Percentiles rank a stretch among this genome's conserved stretches.
Conservation (phyloP, 1,140 invertebrate species). For the Papilio helenus region DNA sequence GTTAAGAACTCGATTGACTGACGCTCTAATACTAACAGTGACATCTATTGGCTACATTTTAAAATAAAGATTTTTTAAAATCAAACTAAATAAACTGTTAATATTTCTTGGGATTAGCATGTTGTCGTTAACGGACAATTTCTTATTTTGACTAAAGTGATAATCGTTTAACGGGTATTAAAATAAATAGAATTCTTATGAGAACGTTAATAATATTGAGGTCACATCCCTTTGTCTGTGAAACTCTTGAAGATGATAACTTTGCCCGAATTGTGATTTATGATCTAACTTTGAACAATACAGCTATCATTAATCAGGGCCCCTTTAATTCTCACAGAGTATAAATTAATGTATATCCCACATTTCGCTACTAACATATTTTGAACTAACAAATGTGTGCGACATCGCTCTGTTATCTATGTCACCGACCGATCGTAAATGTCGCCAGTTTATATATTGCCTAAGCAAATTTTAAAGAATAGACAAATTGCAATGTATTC, state of each 20-base stretch:
- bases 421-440: background rate
- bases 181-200: background rate
- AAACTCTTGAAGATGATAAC: slow-evolving; percentile 25
- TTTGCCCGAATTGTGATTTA: slow-evolving; percentile 27
- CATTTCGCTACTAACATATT: background rate
- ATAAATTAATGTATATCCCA: slow-evolving; percentile 10
- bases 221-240: slow-evolving; percentile 23
- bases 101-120: too few species aligned
- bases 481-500: too few species aligned
- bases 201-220: slow-evolving; percentile 3
- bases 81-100: too few species aligned
- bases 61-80: too few species aligned
- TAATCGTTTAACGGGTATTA: background rate
- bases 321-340: slow-evolving; percentile 21
- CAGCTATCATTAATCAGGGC: slow-evolving; percentile 22
- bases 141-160: background rate
- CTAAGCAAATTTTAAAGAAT: background rate
- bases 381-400: slow-evolving; percentile 8
- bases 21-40: too few species aligned
- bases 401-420: background rate
- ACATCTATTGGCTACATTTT: too few species aligned
- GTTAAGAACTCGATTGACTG: too few species aligned
- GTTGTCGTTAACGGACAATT: background rate
- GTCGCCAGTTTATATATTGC: background rate
- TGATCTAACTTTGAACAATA: slow-evolving; percentile 20